Conservation (phyloP, 2,113 vertebrate genomes). For the Nibea coibor region DNA sequence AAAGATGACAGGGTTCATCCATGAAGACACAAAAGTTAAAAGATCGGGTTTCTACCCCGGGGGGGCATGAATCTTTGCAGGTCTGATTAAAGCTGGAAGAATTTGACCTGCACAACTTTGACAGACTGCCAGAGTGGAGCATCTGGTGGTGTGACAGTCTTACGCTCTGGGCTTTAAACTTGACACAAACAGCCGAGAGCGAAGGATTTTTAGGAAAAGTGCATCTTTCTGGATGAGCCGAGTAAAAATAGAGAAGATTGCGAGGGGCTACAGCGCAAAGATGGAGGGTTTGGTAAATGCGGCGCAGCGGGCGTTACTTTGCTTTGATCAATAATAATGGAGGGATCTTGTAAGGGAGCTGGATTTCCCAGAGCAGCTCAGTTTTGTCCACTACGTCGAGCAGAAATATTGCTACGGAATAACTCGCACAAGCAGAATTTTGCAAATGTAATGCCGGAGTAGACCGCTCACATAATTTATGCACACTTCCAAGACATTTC, state of each 20-base stretch:
- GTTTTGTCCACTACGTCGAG: neutral
- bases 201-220: neutral
- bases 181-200: neutral
- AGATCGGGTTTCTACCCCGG: neutral
- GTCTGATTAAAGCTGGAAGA: neutral
- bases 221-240: slow-evolving; percentile 9
- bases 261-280: neutral
- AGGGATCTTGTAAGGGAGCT: slow-evolving; percentile 3
- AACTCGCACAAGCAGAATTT: neutral
- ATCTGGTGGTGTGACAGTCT: neutral
- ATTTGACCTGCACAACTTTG: neutral
- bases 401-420: neutral
- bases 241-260: neutral
- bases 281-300: slow-evolving; percentile 3
- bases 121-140: too few relatives aligned
- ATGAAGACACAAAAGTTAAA: neutral
- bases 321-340: slow-evolving; percentile 24
- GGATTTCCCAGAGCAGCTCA: neutral
- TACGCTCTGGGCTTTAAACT: neutral
- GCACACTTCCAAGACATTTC: slow-evolving; percentile 20
- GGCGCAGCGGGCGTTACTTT: slow-evolving; percentile 17
- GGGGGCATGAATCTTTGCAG: neutral
- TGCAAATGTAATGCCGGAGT: neutral
- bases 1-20: neutral
- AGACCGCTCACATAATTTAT: neutral